Evolutionary conservation across 2,888 invertebrate genomes (phyloP).

Genomic region (Ormyrus nitidulus): DNA sequence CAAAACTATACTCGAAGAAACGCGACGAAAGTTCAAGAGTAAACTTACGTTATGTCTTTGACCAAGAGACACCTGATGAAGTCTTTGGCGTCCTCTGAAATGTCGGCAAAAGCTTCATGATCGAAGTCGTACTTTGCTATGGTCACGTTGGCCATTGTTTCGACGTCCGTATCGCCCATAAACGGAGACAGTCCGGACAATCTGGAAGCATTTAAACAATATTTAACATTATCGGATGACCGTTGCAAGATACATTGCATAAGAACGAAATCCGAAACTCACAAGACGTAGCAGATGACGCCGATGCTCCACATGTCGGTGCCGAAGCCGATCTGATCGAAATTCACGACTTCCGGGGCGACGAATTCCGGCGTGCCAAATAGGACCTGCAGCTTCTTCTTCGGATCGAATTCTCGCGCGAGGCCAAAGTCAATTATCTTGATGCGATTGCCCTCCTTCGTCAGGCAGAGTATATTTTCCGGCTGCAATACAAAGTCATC

Average conservation of each 20-base stretch:
- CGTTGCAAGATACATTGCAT: background rate
- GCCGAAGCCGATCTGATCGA: slow-evolving; percentile 95
- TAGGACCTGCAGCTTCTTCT: slow-evolving; percentile 93
- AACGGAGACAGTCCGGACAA: slow-evolving; percentile 98
- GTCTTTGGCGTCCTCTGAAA: slow-evolving; percentile 96
- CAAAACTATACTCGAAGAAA: background rate
- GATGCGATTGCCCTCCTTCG: slow-evolving; percentile 97
- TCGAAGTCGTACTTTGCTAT: slow-evolving; percentile 98
- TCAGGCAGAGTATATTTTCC: slow-evolving; percentile 97
- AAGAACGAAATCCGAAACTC: slow-evolving; percentile 75
- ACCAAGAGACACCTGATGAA: slow-evolving; percentile 94
- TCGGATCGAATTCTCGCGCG: slow-evolving; percentile 93
- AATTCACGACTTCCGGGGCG: slow-evolving; percentile 99
- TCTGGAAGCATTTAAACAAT: slow-evolving; percentile 74
- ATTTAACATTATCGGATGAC: background rate
- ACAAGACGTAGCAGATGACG: slow-evolving; percentile 98
- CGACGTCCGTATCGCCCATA: slow-evolving; percentile 97
- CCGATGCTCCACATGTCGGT: slow-evolving; percentile 99
- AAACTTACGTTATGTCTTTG: slow-evolving; percentile 92
- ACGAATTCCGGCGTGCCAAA: slow-evolving; percentile 99
- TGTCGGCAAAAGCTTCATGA: slow-evolving; percentile 96
- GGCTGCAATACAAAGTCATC: slow-evolving; percentile 80
- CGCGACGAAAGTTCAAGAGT: background rate
- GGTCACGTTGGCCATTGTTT: slow-evolving; percentile 99
- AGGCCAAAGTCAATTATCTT: slow-evolving; percentile 99